A percentile compares a stretch with the other conserved stretches of the same genome.
phyloP scores from a whole-genome alignment of 2,113 vertebrate genomes.

The Embiotoca jacksoni region DNA sequence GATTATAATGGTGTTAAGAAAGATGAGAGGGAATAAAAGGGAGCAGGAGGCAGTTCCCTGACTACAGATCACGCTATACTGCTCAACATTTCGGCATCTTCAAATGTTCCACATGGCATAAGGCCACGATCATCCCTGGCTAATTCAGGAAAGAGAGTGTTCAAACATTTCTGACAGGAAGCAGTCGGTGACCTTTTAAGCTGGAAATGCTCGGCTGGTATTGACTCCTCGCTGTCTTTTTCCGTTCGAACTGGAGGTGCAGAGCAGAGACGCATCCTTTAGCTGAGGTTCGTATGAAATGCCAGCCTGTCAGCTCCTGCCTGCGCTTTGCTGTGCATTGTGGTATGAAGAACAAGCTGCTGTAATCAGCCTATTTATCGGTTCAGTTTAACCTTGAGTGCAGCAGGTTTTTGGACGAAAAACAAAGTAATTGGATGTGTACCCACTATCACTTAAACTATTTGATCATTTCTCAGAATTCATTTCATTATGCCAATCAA shows the following conservation, averaged over 20 bases:
- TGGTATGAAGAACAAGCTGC: slow-evolving; percentile 13
- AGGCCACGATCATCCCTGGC: slow-evolving; percentile 20
- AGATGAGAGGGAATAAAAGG: neutral
- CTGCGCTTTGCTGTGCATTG: slow-evolving; percentile 26
- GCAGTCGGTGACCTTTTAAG: slow-evolving; percentile 73
- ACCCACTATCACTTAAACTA: neutral
- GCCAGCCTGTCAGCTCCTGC: slow-evolving; percentile 67
- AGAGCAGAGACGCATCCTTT: slow-evolving; percentile 41
- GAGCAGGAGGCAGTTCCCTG: neutral
- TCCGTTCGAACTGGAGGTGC: slow-evolving; percentile 44
- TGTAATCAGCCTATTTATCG: slow-evolving; percentile 21
- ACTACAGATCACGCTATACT: neutral
- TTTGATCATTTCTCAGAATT: neutral
- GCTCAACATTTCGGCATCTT: slow-evolving; percentile 43
- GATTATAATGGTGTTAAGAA: neutral
- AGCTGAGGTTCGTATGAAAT: slow-evolving; percentile 70
- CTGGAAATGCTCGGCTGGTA: slow-evolving; percentile 54
- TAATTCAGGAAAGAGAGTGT: slow-evolving; percentile 34
- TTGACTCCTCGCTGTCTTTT: slow-evolving; percentile 41
- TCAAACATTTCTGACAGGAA: slow-evolving; percentile 60
- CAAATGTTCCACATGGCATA: slow-evolving; percentile 27
- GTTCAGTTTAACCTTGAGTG: slow-evolving; percentile 19
- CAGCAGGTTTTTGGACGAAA: neutral
- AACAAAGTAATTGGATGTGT: neutral
- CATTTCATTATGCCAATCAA: neutral